Percentiles rank a stretch among this genome's conserved stretches.
Conservation (phyloP, 2,113 vertebrate genomes). For the Melanerpes formicivorus region DNA sequence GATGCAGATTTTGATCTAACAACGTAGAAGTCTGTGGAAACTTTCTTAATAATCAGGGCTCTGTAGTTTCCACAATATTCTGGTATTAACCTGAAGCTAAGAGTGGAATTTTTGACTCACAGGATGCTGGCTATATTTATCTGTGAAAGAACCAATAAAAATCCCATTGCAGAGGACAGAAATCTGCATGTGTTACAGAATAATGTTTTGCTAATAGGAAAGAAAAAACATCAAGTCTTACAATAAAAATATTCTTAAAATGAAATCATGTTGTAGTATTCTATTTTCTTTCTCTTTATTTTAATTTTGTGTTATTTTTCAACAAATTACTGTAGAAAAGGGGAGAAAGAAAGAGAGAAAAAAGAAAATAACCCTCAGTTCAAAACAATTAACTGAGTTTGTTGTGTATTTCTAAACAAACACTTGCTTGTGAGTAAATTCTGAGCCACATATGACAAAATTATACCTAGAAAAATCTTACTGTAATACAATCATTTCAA, state of each 20-base stretch:
- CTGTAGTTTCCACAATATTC: constrained; percentile 6
- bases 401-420: neutral
- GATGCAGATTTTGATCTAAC: neutral
- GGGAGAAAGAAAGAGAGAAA: neutral
- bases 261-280: neutral
- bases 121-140: neutral
- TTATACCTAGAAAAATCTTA: neutral
- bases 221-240: neutral
- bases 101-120: neutral
- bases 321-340: neutral
- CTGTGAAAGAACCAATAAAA: neutral
- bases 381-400: constrained; percentile 10
- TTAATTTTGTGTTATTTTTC: neutral
- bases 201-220: constrained; percentile 2
- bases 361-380: neutral
- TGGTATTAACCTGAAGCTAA: constrained; percentile 24
- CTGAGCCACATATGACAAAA: neutral
- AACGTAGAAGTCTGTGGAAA: neutral
- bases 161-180: neutral
- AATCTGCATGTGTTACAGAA: neutral
- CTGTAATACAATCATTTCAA: neutral
- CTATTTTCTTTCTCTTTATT: neutral
- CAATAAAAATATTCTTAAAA: neutral
- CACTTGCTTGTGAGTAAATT: neutral
- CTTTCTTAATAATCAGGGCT: neutral